A percentile compares a stretch with the other conserved stretches of the same genome.
These are phyloP conservation scores for Rallus limicola DNA, from an alignment of 2,113 vertebrate genomes.

Conservation along the genomic window DNA sequence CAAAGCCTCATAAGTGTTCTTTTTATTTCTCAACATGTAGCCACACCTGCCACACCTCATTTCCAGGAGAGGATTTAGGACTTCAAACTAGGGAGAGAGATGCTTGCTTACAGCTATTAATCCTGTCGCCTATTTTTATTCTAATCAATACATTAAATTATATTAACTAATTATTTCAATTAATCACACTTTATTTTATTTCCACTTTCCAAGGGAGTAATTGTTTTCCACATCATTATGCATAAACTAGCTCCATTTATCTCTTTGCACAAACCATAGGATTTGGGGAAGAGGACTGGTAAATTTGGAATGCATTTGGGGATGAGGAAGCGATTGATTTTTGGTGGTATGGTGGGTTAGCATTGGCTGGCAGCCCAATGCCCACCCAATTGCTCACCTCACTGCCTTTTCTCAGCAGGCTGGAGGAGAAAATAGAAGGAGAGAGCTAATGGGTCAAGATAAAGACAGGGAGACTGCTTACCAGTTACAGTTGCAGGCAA, in stretches of 20 bases:
- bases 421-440: background rate
- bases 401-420: background rate
- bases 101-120: background rate
- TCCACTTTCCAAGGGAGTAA: background rate
- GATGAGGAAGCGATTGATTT: background rate
- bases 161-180: background rate
- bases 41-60: background rate
- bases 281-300: background rate
- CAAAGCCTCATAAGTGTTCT: background rate
- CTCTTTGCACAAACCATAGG: background rate
- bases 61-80: background rate
- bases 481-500: background rate
- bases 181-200: background rate
- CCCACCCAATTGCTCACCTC: background rate
- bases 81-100: background rate
- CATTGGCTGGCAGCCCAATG: background rate
- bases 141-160: background rate
- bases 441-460: background rate
- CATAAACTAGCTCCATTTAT: background rate
- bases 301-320: background rate
- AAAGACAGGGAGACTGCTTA: background rate
- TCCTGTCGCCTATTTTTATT: background rate
- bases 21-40: background rate
- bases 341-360: background rate
- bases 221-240: background rate